Evolutionary conservation across 2,888 invertebrate species (phyloP).

Genomic region (Colletes collaris): DNA sequence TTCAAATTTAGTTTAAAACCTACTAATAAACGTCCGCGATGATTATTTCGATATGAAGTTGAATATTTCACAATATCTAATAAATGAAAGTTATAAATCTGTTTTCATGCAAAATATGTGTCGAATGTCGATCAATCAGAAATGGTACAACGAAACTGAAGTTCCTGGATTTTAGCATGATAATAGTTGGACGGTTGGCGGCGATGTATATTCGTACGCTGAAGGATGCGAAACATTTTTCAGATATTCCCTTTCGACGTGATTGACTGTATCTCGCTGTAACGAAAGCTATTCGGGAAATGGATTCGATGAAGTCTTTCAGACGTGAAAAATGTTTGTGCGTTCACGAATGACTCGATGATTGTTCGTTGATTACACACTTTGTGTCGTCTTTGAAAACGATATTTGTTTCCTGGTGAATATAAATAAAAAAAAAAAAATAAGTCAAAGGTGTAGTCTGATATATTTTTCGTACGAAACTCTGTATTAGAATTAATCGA

Average conservation of each 20-base stretch:
- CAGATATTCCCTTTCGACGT: slow-evolving; percentile 27
- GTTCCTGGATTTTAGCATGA: slow-evolving; percentile 53
- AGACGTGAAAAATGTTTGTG: not conserved
- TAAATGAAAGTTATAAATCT: not conserved
- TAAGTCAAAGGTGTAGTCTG: too few relatives aligned
- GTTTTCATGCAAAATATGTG: slow-evolving; percentile 1
- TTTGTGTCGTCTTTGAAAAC: not conserved
- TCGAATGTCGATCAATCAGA: slow-evolving; percentile 40
- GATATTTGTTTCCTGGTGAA: too few relatives aligned
- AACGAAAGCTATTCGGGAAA: slow-evolving; percentile 32
- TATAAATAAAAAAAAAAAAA: too few relatives aligned
- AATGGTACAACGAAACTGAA: slow-evolving; percentile 34
- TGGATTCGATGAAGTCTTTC: slow-evolving; percentile 29
- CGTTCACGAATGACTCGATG: not conserved
- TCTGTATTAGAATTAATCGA: too few relatives aligned
- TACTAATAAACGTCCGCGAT: too few relatives aligned
- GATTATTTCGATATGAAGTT: too few relatives aligned
- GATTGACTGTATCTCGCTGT: slow-evolving; percentile 41
- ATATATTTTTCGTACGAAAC: too few relatives aligned
- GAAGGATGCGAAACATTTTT: slow-evolving; percentile 48
- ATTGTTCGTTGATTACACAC: slow-evolving; percentile 3
- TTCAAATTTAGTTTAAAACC: too few relatives aligned
- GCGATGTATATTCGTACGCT: slow-evolving; percentile 28
- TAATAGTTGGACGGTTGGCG: slow-evolving; percentile 33
- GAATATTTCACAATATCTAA: too few relatives aligned